These are phyloP conservation scores for Temnothorax nylanderi DNA, from an alignment of 1,140 invertebrate species.

Conservation along the genomic window DNA sequence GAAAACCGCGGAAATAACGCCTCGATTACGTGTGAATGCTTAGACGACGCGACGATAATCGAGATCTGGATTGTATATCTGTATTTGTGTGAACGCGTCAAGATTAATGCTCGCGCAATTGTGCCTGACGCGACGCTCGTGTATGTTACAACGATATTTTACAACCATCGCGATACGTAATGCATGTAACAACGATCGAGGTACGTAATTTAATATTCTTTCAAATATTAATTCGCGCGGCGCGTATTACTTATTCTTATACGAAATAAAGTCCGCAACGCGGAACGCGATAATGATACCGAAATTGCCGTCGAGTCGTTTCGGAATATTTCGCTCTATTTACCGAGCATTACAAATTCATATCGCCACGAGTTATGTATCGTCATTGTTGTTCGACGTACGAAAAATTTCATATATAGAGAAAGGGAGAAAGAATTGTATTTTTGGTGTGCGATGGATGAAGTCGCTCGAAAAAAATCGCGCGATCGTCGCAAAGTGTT, in stretches of 20 bases:
- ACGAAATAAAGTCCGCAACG: neutral
- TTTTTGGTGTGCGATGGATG: neutral
- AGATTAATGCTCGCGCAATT: neutral
- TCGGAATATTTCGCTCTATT: neutral
- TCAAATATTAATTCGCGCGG: neutral
- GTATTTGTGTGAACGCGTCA: neutral
- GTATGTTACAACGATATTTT: neutral
- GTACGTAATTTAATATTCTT: neutral
- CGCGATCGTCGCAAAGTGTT: neutral
- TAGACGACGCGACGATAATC: neutral
- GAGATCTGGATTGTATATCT: neutral
- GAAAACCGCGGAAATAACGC: neutral
- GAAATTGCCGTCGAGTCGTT: neutral
- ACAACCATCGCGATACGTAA: neutral
- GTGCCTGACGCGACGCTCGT: neutral
- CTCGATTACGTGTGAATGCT: neutral
- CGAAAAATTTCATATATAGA: neutral
- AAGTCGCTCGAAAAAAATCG: neutral
- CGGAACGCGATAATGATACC: neutral
- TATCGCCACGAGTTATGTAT: neutral
- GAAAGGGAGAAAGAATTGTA: neutral
- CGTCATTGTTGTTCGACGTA: neutral
- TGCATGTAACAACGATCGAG: neutral
- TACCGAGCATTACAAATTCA: neutral
- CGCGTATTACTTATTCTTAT: neutral